A percentile compares a stretch with the other conserved stretches of the same genome.
These are phyloP conservation scores for Cinara cedri DNA, from an alignment of 2,888 invertebrate genomes.

Conservation along the genomic window DNA sequence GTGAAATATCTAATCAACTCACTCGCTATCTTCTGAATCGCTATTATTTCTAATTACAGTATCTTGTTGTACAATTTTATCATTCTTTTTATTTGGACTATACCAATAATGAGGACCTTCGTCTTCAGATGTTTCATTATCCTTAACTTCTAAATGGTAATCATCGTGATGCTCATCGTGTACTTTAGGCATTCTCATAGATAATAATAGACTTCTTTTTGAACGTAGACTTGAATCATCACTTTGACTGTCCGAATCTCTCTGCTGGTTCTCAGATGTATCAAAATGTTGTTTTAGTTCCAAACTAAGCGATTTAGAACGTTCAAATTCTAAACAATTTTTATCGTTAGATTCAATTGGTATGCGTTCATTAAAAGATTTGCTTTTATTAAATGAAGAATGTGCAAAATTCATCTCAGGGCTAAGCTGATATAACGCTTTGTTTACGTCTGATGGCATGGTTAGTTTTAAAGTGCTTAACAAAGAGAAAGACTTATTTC, in stretches of 20 bases:
- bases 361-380: conserved; percentile 44
- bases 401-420: conserved; percentile 54
- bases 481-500: conserved; percentile 49
- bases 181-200: conserved; percentile 55
- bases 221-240: conserved; percentile 49
- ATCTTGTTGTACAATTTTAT: conserved; percentile 49
- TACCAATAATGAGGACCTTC: conserved; percentile 54
- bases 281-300: conserved; percentile 41
- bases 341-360: conserved; percentile 33
- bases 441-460: conserved; percentile 47
- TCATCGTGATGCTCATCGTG: conserved; percentile 52
- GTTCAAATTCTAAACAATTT: conserved; percentile 47
- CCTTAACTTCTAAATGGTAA: conserved; percentile 45
- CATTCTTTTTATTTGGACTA: conserved; percentile 51
- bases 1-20: neutral
- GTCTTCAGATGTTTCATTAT: conserved; percentile 51
- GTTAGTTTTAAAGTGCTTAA: conserved; percentile 31
- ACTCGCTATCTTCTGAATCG: conserved; percentile 46
- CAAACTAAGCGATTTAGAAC: conserved; percentile 51
- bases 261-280: conserved; percentile 40
- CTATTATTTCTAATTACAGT: conserved; percentile 40
- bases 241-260: conserved; percentile 54
- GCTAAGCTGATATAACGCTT: conserved; percentile 49
- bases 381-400: conserved; percentile 50
- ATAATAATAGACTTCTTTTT: conserved; percentile 48